Evolutionary conservation across 2,113 vertebrate genomes (phyloP), one percentile per base, ranked within the genome.

Genomic region (Macrotis lagotis): DNA sequence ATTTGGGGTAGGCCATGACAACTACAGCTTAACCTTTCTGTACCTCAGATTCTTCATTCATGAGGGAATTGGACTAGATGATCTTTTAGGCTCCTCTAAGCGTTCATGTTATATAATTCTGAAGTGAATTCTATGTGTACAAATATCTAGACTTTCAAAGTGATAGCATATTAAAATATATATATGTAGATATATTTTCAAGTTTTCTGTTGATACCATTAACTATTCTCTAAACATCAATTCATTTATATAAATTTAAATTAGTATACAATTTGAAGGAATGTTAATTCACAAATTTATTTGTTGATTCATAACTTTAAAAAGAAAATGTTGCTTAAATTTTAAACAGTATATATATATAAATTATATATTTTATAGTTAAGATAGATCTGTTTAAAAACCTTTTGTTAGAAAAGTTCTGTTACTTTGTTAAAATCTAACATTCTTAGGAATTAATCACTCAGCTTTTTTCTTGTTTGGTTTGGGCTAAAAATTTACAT

Each of bases 161-260:
- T 4, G 31, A n/a, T 74, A n/a, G 59, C 31, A 74, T n/a, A 16
- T 74, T n/a, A 74, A 74, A 74, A n/a, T 16, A 74, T n/a, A n/a
- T n/a, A n/a, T n/a, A n/a, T n/a, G n/a, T n/a, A n/a, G n/a, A n/a
- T n/a, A n/a, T 22, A 19, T 31, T 4, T 74, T 74, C 16, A 83
- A 24, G n/a, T 83, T 83, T 4, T 74, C n/a, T n/a, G 59, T 74
- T 3, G 0, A 37, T 83, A 22, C 10, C 37, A 83, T 83, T 83
- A 83, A 44, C 19, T 24, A 83, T 50, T 94, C 31, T 90, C 31
- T 92, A 96, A 55, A 88, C 91, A 93, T 3, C 66, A 95, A 93
- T n/a, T 91, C 51, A 96, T 51, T 3, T 59, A 88, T 91, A 48
- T 95, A 94, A 66, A 90, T 91, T 92, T 94, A 91, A 95, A 51